Evolutionary conservation across 1,140 invertebrate genomes (phyloP).

Genomic region (Drosophila bipectinata): DNA sequence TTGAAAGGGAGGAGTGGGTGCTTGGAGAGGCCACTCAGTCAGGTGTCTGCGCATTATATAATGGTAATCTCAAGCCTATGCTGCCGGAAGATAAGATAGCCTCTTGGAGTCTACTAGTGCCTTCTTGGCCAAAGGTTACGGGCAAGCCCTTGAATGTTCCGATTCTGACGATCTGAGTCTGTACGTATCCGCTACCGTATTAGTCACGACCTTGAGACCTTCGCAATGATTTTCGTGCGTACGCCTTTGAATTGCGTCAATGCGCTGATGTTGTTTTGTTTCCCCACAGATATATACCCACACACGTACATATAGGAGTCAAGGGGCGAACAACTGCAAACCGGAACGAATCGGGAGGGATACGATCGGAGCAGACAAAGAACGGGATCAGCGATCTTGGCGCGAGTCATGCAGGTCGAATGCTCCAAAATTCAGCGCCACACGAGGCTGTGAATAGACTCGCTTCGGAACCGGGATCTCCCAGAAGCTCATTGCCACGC

Average conservation of each 20-base stretch:
- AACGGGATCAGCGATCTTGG: constrained; percentile 6
- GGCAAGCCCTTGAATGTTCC: constrained; percentile 15
- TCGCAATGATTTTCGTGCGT: constrained; percentile 55
- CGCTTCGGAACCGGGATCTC: constrained; percentile 9
- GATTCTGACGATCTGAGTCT: background rate
- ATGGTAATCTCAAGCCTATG: constrained; percentile 48
- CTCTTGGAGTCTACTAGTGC: background rate
- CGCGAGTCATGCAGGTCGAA: constrained; percentile 55
- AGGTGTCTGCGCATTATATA: constrained; percentile 73
- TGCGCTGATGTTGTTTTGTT: constrained; percentile 20
- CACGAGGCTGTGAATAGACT: constrained; percentile 55
- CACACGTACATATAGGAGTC: constrained; percentile 12
- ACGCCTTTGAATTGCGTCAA: constrained; percentile 40
- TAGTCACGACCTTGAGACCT: constrained; percentile 57
- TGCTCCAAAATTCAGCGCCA: constrained; percentile 29
- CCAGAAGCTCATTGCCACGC: constrained; percentile 32
- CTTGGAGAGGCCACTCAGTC: constrained; percentile 44
- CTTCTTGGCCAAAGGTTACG: constrained; percentile 28
- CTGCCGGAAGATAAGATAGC: constrained; percentile 31
- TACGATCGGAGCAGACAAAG: constrained; percentile 20
- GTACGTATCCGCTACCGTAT: constrained; percentile 1
- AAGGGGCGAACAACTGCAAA: constrained; percentile 7
- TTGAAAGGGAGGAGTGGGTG: background rate
- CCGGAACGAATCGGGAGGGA: constrained; percentile 1
- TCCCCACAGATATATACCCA: constrained; percentile 27